Evolutionary conservation across 2,797 vertebrate species (phyloP).

Genomic region (Sebastes goodei): DNA sequence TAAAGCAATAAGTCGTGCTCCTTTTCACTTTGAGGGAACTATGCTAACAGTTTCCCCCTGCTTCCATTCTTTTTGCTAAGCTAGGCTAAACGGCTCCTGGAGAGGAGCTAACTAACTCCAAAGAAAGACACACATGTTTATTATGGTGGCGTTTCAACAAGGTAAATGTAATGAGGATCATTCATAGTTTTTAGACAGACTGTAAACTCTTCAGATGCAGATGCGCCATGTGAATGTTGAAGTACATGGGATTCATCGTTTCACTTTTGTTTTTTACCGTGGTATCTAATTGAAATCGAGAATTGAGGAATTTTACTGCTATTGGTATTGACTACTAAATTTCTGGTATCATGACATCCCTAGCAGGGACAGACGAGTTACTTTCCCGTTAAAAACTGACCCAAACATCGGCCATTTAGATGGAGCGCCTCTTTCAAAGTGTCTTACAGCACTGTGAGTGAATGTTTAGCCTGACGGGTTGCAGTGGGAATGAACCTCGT

Average conservation of each 20-base stretch:
- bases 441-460: neutral
- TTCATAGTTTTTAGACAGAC: too few relatives aligned
- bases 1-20: neutral
- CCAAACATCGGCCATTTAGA: too few relatives aligned
- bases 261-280: rapidly evolving
- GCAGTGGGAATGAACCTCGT: neutral
- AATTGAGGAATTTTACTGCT: too few relatives aligned
- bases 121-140: neutral
- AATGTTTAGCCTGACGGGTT: neutral
- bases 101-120: neutral
- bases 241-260: too few relatives aligned
- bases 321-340: too few relatives aligned
- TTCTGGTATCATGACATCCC: too few relatives aligned
- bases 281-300: too few relatives aligned
- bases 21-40: neutral
- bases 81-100: too few relatives aligned
- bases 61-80: too few relatives aligned
- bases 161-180: neutral
- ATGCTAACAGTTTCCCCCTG: too few relatives aligned
- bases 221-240: too few relatives aligned
- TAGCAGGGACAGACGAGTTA: neutral
- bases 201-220: too few relatives aligned
- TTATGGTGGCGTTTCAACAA: neutral
- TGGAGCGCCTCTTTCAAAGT: neutral
- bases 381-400: neutral